Base-by-base conservation (phyloP, 1,140 invertebrate genomes). In the Lepidurus couesii region DNA sequence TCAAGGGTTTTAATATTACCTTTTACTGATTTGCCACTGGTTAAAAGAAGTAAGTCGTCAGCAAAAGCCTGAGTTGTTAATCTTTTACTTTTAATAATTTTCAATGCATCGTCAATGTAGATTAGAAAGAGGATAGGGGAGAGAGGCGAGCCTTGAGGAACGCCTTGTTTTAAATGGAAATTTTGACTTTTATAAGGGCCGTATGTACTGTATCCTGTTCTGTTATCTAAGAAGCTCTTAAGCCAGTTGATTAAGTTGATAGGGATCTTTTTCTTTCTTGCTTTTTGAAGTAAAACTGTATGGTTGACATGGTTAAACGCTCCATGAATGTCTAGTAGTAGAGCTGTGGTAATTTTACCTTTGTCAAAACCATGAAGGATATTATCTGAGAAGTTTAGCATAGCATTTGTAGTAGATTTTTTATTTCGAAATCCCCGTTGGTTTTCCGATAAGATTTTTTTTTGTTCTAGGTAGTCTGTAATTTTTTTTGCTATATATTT, bases 61-160 rank as follows among this genome's bases (percentile, higher is more conserved):
- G 44, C 44, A 45, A 45, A 45, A 9, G 44, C 44, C 44, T 9
- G 13, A 9, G 44, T 45, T 45, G 7, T 8, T 8, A 45, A 9
- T 9, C 45, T 9, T 16, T 47, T 47, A 11, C 9, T 11, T 47
- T 47, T 47, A 1, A 47, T 9, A 16, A 47, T 9, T 9, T 16
- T 16, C 9, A 47, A 16, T 11, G 45, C 45, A 47, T 47, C 75
- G 10, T 26, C 34, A n/a, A 42, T 76, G 34, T 76, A 24, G 5
- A 26, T 24, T 11, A 76, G 75, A 42, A 76, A 76, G 7, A 24
- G 75, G 16, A 76, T 42, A 9, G 75, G 75, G 1, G 75, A 21
- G n/a, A 76, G 42, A 0, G n/a, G 75, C 10, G 75, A 76, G 2
- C 75, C 75, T 42, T 76, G 75, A n/a, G 75, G 75, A n/a, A 76